These are phyloP conservation scores for Tricholaema leucomelas DNA, from an alignment of 2,113 vertebrate species.

Conservation along the genomic window DNA sequence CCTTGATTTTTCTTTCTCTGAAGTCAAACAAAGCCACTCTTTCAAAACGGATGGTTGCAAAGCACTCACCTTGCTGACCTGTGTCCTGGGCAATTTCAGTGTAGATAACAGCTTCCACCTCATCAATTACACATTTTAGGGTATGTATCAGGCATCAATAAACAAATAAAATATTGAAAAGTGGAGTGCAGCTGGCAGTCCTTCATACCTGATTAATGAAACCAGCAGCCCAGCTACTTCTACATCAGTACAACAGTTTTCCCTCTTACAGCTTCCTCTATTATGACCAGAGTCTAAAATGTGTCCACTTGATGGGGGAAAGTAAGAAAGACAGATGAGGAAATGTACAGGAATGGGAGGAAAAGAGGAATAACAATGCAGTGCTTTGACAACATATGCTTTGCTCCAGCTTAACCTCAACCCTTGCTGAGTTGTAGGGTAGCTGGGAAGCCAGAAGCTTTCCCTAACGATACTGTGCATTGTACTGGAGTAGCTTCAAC, in stretches of 20 bases:
- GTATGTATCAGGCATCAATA: background rate
- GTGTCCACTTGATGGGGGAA: background rate
- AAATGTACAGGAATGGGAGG: background rate
- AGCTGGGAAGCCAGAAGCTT: background rate
- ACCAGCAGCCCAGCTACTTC: background rate
- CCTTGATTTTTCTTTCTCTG: background rate
- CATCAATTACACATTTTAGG: background rate
- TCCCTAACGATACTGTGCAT: background rate
- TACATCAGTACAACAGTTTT: background rate
- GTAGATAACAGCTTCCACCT: background rate
- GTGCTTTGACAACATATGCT: background rate
- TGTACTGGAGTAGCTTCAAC: background rate
- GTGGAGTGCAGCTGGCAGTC: background rate
- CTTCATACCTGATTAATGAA: background rate
- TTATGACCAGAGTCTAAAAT: background rate
- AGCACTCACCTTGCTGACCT: background rate
- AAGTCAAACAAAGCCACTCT: background rate
- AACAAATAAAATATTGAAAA: background rate
- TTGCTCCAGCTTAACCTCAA: background rate
- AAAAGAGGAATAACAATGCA: background rate
- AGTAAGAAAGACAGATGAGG: background rate
- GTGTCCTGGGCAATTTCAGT: background rate
- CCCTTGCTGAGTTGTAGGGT: accelerated
- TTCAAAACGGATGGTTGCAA: background rate
- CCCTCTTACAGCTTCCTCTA: background rate